phyloP scores from a whole-genome alignment of 2,797 vertebrate genomes.

The Takifugu rubripes region DNA sequence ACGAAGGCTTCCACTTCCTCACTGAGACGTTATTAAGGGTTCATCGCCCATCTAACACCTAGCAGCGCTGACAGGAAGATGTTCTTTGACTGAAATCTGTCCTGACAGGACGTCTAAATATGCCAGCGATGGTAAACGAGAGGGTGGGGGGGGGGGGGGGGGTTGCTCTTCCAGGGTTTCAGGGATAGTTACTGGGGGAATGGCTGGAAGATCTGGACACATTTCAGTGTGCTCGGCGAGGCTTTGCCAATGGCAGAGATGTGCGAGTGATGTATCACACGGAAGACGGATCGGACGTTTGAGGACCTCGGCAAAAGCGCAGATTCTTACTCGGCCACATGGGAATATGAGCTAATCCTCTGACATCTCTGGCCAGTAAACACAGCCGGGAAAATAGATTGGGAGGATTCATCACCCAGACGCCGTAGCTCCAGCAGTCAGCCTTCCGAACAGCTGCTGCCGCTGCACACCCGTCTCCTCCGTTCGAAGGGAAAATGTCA shows the following conservation, averaged over 20 bases:
- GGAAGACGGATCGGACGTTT: slow-evolving; percentile 1
- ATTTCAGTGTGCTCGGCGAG: slow-evolving; percentile 10
- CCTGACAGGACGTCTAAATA: slow-evolving; percentile 54
- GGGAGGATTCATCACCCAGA: slow-evolving; percentile 47
- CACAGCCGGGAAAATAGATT: slow-evolving; percentile 37
- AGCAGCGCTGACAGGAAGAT: slow-evolving; percentile 45
- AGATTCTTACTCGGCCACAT: slow-evolving; percentile 27
- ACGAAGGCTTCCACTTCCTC: slow-evolving; percentile 19
- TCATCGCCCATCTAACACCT: slow-evolving; percentile 49
- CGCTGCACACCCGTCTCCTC: slow-evolving; percentile 22
- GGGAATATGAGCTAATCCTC: slow-evolving; percentile 59
- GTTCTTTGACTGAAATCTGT: slow-evolving; percentile 46
- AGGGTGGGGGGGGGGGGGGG: neutral
- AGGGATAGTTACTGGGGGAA: slow-evolving; percentile 31
- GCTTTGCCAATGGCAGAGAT: slow-evolving; percentile 11
- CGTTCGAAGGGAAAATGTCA: slow-evolving; percentile 6
- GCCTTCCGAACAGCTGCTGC: slow-evolving; percentile 32
- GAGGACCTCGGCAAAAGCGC: slow-evolving; percentile 24
- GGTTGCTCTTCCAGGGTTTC: slow-evolving; percentile 27
- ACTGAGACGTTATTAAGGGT: slow-evolving; percentile 44
- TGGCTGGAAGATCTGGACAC: slow-evolving; percentile 1
- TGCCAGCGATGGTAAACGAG: slow-evolving; percentile 25
- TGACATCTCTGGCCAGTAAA: slow-evolving; percentile 47
- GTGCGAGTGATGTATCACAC: slow-evolving; percentile 13
- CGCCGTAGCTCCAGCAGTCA: slow-evolving; percentile 27